Conservation (phyloP, 2,113 vertebrate species). For the Uria lomvia region DNA sequence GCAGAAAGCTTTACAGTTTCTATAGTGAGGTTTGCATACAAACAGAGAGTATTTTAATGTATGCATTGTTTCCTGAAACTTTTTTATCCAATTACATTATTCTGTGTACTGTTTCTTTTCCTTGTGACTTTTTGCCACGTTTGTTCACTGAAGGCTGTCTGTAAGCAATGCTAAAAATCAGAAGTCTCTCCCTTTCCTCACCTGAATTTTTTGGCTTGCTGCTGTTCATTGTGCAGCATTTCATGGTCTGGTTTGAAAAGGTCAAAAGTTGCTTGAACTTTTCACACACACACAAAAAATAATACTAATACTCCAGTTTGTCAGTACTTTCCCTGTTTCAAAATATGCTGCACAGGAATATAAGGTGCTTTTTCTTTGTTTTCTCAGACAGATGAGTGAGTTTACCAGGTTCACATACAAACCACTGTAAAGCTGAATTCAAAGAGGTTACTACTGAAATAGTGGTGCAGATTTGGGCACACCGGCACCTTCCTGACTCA, state of each 20-base stretch:
- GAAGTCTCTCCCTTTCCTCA: neutral
- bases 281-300: neutral
- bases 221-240: neutral
- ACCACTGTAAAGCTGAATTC: neutral
- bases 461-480: neutral
- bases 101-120: neutral
- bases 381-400: neutral
- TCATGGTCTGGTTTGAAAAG: neutral
- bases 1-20: neutral
- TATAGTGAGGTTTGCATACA: neutral
- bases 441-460: neutral
- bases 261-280: neutral
- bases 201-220: neutral
- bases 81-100: neutral
- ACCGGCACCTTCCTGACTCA: neutral
- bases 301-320: neutral
- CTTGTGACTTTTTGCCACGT: neutral
- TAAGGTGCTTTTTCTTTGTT: neutral
- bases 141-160: neutral
- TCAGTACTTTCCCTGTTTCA: neutral
- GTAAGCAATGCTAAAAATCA: neutral
- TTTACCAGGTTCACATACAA: neutral
- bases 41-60: neutral
- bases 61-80: neutral
- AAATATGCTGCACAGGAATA: neutral